phyloP scores from a whole-genome alignment of 2,888 invertebrate species.

The Apeira syringaria region DNA sequence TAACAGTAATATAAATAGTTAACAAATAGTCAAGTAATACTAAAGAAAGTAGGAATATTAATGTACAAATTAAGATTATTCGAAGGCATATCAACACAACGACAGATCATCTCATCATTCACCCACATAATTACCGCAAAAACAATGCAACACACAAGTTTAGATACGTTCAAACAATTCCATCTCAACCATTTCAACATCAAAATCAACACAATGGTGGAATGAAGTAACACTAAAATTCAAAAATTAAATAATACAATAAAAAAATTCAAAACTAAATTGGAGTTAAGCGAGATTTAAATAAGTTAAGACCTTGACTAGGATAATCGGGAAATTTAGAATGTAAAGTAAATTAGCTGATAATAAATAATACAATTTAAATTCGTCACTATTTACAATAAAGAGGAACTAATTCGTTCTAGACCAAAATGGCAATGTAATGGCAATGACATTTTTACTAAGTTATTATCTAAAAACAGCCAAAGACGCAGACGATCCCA shows the following conservation, averaged over 20 bases:
- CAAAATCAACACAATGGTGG: slow-evolving; percentile 55
- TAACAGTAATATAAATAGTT: slow-evolving; percentile 81
- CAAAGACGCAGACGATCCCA: slow-evolving; percentile 58
- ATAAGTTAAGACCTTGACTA: slow-evolving; percentile 80
- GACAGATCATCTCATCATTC: slow-evolving; percentile 32
- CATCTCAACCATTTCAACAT: slow-evolving; percentile 62
- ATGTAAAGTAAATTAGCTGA: slow-evolving; percentile 53
- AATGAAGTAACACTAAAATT: slow-evolving; percentile 66
- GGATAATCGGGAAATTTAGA: slow-evolving; percentile 77
- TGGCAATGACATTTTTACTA: slow-evolving; percentile 75
- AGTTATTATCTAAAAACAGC: slow-evolving; percentile 64
- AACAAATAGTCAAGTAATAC: slow-evolving; percentile 76
- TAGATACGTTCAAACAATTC: slow-evolving; percentile 32
- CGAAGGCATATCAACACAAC: slow-evolving; percentile 51
- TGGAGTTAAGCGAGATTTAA: slow-evolving; percentile 65
- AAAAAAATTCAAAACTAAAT: slow-evolving; percentile 63
- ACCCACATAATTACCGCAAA: slow-evolving; percentile 22
- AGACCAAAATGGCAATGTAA: slow-evolving; percentile 81
- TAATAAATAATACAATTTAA: slow-evolving; percentile 75
- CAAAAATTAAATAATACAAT: slow-evolving; percentile 58
- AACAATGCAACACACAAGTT: slow-evolving; percentile 33
- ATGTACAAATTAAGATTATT: slow-evolving; percentile 64
- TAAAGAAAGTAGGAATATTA: slow-evolving; percentile 72
- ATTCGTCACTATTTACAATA: slow-evolving; percentile 79
- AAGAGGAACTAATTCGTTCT: slow-evolving; percentile 80